Conservation (phyloP, 2,797 vertebrate genomes). For the Gouania willdenowi region DNA sequence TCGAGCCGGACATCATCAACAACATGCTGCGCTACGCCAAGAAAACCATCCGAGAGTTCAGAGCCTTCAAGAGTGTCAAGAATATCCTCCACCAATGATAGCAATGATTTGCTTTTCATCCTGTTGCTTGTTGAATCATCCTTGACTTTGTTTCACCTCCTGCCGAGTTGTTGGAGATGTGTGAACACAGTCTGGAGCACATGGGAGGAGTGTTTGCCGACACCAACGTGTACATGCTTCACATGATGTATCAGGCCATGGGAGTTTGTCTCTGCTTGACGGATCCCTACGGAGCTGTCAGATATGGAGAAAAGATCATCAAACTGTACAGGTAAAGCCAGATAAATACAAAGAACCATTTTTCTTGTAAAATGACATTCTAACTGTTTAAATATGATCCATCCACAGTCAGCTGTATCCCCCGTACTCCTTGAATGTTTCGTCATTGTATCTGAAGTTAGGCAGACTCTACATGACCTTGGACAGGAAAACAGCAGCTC, state of each 20-base stretch:
- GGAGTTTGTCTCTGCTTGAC: slow-evolving; percentile 86
- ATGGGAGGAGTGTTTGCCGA: slow-evolving; percentile 88
- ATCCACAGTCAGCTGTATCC: slow-evolving; percentile 86
- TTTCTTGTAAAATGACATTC: too few relatives aligned
- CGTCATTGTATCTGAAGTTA: slow-evolving; percentile 94
- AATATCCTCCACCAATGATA: slow-evolving; percentile 83
- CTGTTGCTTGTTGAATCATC: slow-evolving; percentile 17
- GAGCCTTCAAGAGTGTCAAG: slow-evolving; percentile 83
- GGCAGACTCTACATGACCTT: slow-evolving; percentile 83
- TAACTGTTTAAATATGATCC: not conserved
- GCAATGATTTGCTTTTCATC: not conserved
- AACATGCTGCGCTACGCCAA: slow-evolving; percentile 88
- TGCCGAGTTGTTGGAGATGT: slow-evolving; percentile 90
- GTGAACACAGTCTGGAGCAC: slow-evolving; percentile 89
- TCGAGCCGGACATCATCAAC: slow-evolving; percentile 69
- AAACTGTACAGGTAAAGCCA: slow-evolving; percentile 82
- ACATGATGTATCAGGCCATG: slow-evolving; percentile 99
- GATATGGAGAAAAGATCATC: slow-evolving; percentile 89
- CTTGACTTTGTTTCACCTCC: slow-evolving; percentile 87
- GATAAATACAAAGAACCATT: not conserved
- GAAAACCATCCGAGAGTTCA: slow-evolving; percentile 87
- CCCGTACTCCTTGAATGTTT: slow-evolving; percentile 88
- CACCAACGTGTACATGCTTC: slow-evolving; percentile 91
- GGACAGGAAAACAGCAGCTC: slow-evolving; percentile 70
- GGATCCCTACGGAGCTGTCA: slow-evolving; percentile 78